phyloP scores from a whole-genome alignment of 2,888 invertebrate species.

The Caenorhabditis sp. region DNA sequence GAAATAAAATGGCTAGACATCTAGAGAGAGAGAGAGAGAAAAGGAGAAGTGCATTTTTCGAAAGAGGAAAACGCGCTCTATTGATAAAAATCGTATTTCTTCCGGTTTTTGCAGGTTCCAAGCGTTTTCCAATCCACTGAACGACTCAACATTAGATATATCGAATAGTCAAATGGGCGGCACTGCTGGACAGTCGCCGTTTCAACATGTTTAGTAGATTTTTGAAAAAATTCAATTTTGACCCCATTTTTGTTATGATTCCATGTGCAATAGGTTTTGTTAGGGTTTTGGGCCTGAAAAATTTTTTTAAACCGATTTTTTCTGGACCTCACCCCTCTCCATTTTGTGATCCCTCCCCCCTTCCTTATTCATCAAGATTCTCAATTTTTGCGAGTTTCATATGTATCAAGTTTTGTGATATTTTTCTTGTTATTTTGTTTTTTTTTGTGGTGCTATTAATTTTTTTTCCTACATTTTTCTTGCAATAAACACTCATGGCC shows the following conservation, averaged over 20 bases:
- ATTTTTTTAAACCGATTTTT: not conserved
- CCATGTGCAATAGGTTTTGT: not conserved
- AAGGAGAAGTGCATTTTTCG: too few relatives aligned
- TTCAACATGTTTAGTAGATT: not conserved
- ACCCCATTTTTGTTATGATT: too few relatives aligned
- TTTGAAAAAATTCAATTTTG: not conserved
- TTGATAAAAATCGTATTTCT: too few relatives aligned
- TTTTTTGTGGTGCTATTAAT: not conserved
- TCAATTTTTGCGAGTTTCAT: not conserved
- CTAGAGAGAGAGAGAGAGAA: too few relatives aligned
- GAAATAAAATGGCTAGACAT: too few relatives aligned
- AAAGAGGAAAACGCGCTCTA: too few relatives aligned
- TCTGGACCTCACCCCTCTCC: not conserved
- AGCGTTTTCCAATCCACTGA: slow-evolving; percentile 57
- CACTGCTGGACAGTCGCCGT: not conserved
- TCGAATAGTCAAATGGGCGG: not conserved
- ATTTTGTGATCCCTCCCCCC: not conserved
- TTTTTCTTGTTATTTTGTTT: not conserved
- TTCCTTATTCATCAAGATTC: not conserved
- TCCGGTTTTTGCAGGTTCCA: slow-evolving; percentile 47
- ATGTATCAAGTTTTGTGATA: slow-evolving; percentile 7
- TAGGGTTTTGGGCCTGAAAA: slow-evolving; percentile 11
- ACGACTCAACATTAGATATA: slow-evolving; percentile 30
- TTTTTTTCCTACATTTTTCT: not conserved
- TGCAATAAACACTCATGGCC: too few relatives aligned